Evolutionary conservation across 2,113 vertebrate species (phyloP).

Genomic region (Calonectris borealis): DNA sequence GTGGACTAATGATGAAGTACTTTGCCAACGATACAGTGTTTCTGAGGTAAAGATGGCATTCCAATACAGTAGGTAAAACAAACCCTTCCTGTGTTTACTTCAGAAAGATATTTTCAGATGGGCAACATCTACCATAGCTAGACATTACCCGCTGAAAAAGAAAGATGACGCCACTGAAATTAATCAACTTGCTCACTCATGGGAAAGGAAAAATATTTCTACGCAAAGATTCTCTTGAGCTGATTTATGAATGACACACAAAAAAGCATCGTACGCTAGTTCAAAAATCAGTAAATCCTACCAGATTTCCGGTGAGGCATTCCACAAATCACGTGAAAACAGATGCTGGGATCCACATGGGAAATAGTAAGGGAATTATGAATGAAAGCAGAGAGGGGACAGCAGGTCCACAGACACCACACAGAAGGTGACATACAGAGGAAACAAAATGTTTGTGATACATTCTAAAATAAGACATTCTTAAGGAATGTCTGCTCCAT

Average conservation of each 20-base stretch:
- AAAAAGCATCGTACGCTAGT: accelerated
- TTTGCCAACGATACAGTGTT: neutral
- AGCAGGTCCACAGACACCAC: neutral
- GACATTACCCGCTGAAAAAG: neutral
- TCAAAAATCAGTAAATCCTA: neutral
- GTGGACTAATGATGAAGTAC: neutral
- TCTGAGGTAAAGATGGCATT: neutral
- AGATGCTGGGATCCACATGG: neutral
- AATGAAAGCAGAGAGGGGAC: neutral
- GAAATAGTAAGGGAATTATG: neutral
- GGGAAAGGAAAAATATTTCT: neutral
- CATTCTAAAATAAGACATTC: neutral
- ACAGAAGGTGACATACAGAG: neutral
- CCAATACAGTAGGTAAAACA: neutral
- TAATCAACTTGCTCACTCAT: neutral
- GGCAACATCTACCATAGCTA: neutral
- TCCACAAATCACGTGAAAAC: neutral
- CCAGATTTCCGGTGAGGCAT: neutral
- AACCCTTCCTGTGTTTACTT: neutral
- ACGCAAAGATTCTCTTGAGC: neutral
- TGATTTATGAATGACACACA: neutral
- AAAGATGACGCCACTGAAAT: neutral
- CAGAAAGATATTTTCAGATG: neutral
- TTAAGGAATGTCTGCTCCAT: neutral
- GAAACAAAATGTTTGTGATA: neutral